phyloP scores from a whole-genome alignment of 92 coral and sea anemone species.

The Phymanthus crucifer region DNA sequence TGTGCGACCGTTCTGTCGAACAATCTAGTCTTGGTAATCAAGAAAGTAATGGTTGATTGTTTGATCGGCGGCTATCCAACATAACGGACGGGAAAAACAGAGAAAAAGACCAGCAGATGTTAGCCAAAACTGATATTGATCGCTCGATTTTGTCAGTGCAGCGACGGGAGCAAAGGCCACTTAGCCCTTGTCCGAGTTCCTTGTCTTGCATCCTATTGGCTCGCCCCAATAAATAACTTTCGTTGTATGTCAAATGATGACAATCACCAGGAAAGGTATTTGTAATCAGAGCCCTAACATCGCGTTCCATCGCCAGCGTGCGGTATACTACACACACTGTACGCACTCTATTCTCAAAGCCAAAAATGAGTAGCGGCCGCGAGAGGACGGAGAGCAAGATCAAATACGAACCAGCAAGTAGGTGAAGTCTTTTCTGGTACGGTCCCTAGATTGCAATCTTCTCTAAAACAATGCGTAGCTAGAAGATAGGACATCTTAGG shows the following conservation, averaged over 20 bases:
- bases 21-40: background rate
- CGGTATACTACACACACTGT: background rate
- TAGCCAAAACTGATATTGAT: too few relatives aligned
- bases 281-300: background rate
- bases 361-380: constrained; percentile 20
- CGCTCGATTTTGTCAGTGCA: background rate
- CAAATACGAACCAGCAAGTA: constrained; percentile 75
- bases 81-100: too few relatives aligned
- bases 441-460: background rate
- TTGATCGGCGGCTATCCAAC: too few relatives aligned
- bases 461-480: background rate
- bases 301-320: background rate
- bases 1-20: background rate
- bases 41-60: background rate
- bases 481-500: background rate
- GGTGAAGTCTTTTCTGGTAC: constrained; percentile 21
- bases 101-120: too few relatives aligned
- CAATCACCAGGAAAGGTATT: background rate
- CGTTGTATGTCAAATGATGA: constrained; percentile 3
- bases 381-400: constrained; percentile 68
- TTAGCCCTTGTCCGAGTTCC: background rate
- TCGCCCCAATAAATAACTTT: background rate
- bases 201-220: constrained; percentile 4
- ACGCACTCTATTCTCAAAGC: background rate
- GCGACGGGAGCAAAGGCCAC: background rate